These are phyloP conservation scores for Trisateles emortualis DNA, from an alignment of 2,888 invertebrate genomes.

Conservation along the genomic window DNA sequence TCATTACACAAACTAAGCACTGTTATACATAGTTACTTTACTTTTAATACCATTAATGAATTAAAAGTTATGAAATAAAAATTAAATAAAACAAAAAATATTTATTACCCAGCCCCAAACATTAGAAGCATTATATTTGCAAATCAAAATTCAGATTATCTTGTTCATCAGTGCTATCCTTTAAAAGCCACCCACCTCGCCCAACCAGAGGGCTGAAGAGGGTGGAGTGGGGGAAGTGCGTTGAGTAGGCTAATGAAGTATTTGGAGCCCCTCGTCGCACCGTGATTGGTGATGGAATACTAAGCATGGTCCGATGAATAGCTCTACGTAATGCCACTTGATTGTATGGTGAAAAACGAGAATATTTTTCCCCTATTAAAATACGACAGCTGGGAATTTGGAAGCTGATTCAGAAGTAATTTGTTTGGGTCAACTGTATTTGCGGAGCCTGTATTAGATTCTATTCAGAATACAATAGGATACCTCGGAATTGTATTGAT, in stretches of 20 bases:
- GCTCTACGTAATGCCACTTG: slow-evolving; percentile 43
- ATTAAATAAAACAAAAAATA: not conserved
- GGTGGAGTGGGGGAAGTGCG: slow-evolving; percentile 40
- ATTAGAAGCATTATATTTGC: slow-evolving; percentile 36
- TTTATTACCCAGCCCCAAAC: not conserved
- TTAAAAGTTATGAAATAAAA: not conserved
- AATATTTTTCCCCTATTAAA: slow-evolving; percentile 25
- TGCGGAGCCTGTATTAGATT: not conserved
- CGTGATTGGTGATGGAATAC: slow-evolving; percentile 70
- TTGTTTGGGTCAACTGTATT: not conserved
- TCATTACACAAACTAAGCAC: too few species aligned
- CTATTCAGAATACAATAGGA: not conserved
- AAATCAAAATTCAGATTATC: slow-evolving; percentile 48
- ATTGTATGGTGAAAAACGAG: slow-evolving; percentile 40
- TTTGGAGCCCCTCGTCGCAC: slow-evolving; percentile 51
- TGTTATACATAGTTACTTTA: too few species aligned
- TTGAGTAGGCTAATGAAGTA: slow-evolving; percentile 70
- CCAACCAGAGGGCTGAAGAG: slow-evolving; percentile 11
- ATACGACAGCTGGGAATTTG: slow-evolving; percentile 16
- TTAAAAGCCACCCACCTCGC: slow-evolving; percentile 21
- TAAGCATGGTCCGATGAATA: slow-evolving; percentile 56
- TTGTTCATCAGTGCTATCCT: slow-evolving; percentile 46
- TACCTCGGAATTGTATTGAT: not conserved
- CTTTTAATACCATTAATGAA: too few species aligned
- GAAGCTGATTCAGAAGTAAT: not conserved